Evolutionary conservation across 2,888 invertebrate genomes (phyloP).

Genomic region (Rhagonycha fulva): DNA sequence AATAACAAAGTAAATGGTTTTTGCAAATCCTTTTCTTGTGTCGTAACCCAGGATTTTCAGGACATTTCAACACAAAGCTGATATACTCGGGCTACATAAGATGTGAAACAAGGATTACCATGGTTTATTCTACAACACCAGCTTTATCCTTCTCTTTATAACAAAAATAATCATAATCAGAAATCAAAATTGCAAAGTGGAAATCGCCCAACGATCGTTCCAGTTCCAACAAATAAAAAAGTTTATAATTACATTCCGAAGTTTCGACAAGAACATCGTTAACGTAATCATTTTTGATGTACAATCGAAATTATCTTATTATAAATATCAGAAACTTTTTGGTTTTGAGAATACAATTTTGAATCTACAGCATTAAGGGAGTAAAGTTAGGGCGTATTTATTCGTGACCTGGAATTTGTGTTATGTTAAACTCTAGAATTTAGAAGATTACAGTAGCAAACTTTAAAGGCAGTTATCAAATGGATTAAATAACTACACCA

Average conservation of each 20-base stretch:
- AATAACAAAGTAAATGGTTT: slow-evolving; percentile 25
- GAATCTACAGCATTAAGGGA: not conserved
- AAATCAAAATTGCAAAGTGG: not conserved
- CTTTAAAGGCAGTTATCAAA: not conserved
- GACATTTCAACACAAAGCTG: slow-evolving; percentile 27
- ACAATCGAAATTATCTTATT: not conserved
- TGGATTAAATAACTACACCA: not conserved
- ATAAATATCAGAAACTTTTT: not conserved
- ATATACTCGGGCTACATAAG: slow-evolving; percentile 19
- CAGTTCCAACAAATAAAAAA: slow-evolving; percentile 3
- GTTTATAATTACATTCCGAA: slow-evolving; percentile 15
- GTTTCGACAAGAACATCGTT: not conserved
- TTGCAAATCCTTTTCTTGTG: slow-evolving; percentile 28
- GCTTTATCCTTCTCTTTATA: slow-evolving; percentile 20
- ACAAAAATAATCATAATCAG: slow-evolving; percentile 3
- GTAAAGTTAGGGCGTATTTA: not conserved
- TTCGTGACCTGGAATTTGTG: not conserved
- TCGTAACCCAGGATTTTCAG: slow-evolving; percentile 26
- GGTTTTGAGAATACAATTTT: not conserved
- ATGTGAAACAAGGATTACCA: slow-evolving; percentile 27
- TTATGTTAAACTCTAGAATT: not conserved
- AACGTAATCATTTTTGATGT: not conserved
- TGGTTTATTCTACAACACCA: slow-evolving; percentile 17
- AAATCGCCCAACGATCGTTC: not conserved
- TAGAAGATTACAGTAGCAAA: not conserved